phyloP scores from a whole-genome alignment of 2,888 invertebrate species.

The Dusona sp. region DNA sequence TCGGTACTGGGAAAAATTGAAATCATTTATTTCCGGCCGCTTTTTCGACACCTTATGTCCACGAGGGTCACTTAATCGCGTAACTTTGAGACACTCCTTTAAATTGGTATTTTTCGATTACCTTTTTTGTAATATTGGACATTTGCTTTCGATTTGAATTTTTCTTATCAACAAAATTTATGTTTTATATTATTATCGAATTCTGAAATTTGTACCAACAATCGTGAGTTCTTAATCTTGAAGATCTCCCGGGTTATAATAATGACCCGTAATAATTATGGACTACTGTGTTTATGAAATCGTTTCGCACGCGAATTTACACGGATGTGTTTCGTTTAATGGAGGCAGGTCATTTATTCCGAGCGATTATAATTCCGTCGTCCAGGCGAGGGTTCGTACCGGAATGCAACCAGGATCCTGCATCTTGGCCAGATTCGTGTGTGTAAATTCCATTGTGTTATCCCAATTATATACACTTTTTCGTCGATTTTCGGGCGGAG shows the following conservation, averaged over 20 bases:
- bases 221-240: neutral
- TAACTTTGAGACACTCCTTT: neutral
- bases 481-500: neutral
- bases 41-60: neutral
- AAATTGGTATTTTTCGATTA: neutral
- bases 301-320: neutral
- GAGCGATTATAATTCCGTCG: conserved; percentile 11
- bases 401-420: conserved; percentile 18
- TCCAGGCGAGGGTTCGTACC: conserved; percentile 1
- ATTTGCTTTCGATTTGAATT: neutral
- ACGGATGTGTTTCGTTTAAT: conserved; percentile 22
- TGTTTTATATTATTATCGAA: neutral
- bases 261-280: neutral
- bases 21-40: neutral
- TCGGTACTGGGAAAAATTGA: neutral
- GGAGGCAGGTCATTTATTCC: conserved; percentile 1
- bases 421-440: conserved; percentile 16
- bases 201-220: neutral
- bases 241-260: neutral
- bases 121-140: neutral
- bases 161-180: neutral
- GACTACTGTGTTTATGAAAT: neutral
- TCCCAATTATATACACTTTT: neutral
- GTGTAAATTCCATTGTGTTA: neutral
- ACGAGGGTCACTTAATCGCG: neutral